phyloP scores from a whole-genome alignment of 2,113 vertebrate genomes.

The Anguilla rostrata region DNA sequence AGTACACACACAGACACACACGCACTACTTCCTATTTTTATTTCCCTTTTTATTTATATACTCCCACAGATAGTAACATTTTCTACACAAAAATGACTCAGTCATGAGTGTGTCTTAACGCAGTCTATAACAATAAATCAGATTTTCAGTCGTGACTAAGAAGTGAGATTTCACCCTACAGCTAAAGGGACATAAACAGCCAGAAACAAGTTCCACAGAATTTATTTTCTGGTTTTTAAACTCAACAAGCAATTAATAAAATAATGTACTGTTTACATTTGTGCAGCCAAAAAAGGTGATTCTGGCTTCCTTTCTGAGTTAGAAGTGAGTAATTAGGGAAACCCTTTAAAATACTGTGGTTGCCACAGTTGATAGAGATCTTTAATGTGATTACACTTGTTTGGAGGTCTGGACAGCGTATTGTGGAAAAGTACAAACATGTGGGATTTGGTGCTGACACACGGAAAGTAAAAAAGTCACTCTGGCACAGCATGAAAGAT shows the following conservation, averaged over 20 bases:
- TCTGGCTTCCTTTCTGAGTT: constrained; percentile 7
- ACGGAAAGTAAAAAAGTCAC: constrained; percentile 46
- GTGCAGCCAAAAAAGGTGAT: constrained; percentile 1
- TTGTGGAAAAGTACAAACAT: constrained; percentile 11
- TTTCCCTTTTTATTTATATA: neutral
- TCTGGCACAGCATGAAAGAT: constrained; percentile 48
- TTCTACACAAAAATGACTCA: constrained; percentile 43
- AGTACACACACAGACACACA: neutral
- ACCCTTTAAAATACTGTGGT: neutral
- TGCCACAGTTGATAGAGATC: neutral
- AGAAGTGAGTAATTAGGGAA: neutral
- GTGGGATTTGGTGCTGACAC: neutral
- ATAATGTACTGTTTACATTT: constrained; percentile 63
- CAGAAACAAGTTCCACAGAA: constrained; percentile 60
- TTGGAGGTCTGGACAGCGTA: neutral
- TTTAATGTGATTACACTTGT: neutral
- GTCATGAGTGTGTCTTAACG: neutral
- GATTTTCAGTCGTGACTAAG: neutral
- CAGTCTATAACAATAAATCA: neutral
- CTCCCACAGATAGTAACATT: neutral
- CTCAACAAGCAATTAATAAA: constrained; percentile 41
- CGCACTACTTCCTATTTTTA: neutral
- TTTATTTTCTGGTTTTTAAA: constrained; percentile 62
- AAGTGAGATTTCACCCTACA: neutral
- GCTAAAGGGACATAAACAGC: constrained; percentile 54